Conservation (phyloP, 53 echinoderm and acorn worm genomes). For the Temnopleurus reevesii region DNA sequence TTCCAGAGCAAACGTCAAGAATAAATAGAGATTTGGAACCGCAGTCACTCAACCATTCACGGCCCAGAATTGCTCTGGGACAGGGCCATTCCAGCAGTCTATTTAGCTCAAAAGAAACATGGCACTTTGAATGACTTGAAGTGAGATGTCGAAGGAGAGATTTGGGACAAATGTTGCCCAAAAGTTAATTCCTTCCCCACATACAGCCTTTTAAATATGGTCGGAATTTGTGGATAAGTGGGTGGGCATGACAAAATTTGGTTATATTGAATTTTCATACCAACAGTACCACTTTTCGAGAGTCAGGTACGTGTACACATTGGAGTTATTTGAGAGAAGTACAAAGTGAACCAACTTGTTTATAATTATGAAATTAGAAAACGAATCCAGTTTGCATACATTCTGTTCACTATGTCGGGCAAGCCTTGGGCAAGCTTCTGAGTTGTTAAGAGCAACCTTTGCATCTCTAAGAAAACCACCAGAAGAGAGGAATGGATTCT, state of each 20-base stretch:
- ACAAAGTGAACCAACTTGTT: no score
- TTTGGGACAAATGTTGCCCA: slow-evolving; percentile 47
- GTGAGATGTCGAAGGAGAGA: neutral
- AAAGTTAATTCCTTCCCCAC: slow-evolving; percentile 44
- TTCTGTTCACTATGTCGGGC: no score
- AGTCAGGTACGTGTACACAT: no score
- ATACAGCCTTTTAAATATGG: neutral
- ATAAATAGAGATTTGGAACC: slow-evolving; percentile 28
- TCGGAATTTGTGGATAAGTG: neutral
- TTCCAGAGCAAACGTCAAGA: slow-evolving; percentile 20
- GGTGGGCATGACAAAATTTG: slow-evolving; percentile 9
- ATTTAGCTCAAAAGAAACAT: slow-evolving; percentile 15
- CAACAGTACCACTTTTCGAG: no score
- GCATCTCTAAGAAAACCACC: no score
- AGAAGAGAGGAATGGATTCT: no score
- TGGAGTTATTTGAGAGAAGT: no score
- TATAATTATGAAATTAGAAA: no score
- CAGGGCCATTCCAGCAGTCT: neutral
- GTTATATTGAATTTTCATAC: no score
- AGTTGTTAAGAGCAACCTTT: no score
- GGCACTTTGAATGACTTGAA: slow-evolving; percentile 3
- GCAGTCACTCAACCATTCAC: slow-evolving; percentile 31
- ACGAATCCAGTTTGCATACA: no score
- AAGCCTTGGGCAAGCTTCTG: no score
- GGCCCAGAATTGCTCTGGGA: slow-evolving; percentile 25